Evolutionary conservation across 2,888 invertebrate species (phyloP).

Genomic region (Nemotelus pantherinus): DNA sequence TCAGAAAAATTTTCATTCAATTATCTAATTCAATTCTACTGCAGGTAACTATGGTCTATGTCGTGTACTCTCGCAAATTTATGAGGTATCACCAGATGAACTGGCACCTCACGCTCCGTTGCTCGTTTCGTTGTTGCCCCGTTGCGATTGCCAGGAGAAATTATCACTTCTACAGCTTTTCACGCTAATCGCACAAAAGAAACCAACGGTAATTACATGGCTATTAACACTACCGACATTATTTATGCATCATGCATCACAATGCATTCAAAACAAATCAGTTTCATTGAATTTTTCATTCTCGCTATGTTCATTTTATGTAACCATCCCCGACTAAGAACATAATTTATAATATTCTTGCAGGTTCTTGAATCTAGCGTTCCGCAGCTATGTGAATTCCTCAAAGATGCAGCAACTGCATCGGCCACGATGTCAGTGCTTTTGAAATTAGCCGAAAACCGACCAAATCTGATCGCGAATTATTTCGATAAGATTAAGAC

Average conservation of each 20-base stretch:
- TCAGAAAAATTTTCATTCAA: too few species aligned
- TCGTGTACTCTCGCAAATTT: conserved; percentile 88
- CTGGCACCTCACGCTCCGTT: conserved; percentile 86
- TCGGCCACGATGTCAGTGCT: conserved; percentile 78
- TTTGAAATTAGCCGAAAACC: conserved; percentile 76
- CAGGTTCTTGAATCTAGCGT: conserved; percentile 83
- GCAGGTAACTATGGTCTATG: conserved; percentile 88
- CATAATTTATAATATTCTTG: conserved; percentile 47
- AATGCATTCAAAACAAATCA: conserved; percentile 4
- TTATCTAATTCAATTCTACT: conserved; percentile 52
- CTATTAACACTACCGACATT: not conserved
- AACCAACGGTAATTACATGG: conserved; percentile 72
- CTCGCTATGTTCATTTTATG: too few species aligned
- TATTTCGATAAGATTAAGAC: conserved; percentile 76
- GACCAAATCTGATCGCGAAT: conserved; percentile 76
- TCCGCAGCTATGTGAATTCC: conserved; percentile 81
- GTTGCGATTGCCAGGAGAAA: conserved; percentile 87
- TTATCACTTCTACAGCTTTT: conserved; percentile 85
- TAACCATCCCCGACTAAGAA: too few species aligned
- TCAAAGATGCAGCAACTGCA: conserved; percentile 70
- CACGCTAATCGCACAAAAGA: conserved; percentile 81
- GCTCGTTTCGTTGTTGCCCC: conserved; percentile 78
- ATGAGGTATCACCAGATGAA: conserved; percentile 86
- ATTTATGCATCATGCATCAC: not conserved
- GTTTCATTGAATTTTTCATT: too few species aligned